Evolutionary conservation across 2,797 vertebrate genomes (phyloP), one percentile per base, ranked within the genome.

Genomic region (Nannoperca obscura): DNA sequence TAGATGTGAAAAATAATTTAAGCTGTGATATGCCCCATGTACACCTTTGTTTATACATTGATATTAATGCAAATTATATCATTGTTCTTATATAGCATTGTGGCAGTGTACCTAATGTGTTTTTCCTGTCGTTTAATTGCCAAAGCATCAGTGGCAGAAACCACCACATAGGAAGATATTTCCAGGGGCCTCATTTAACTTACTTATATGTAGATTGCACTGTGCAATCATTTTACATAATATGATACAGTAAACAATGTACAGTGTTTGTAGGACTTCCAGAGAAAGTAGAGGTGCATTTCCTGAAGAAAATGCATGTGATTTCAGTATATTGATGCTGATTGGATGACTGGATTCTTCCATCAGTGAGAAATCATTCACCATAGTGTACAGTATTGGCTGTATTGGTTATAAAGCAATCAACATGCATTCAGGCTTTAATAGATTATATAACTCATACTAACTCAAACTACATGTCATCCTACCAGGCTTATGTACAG

Each of bases 1-100:
- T 88, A 90, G 71, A 89, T 92, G 91, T 93, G 84, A 91, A 89
- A 52, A 80, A 80, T 90, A 82, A 89, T 84, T 89, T 70, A 92
- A 93, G 86, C 90, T 94, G 93, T 93, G 90, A 92, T 88, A 72
- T 75, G 58, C 83, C 71, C 86, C 74, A 47, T 60, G 74, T 88
- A 89, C 80, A 88, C 78, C 70, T 87, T 81, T 88, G 76, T 87
- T 81, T 76, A 80, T 85, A 83, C 76, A 60, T 85, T 80, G 61
- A 82, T 85, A 85, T 70, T 52, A 75, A 83, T 87, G 74, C 81
- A 69, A 88, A 89, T 82, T 82, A 78, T 86, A 87, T 74, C 70
- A 72, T 63, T 53, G 53, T 84, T 65, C 67, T 88, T 50, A 52
- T 53, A 76, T 65, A 65, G 75, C 68, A 68, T 82, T 62, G 81